Base-by-base conservation (phyloP, 2,888 invertebrate genomes). In the Dichetophora obliterata region DNA sequence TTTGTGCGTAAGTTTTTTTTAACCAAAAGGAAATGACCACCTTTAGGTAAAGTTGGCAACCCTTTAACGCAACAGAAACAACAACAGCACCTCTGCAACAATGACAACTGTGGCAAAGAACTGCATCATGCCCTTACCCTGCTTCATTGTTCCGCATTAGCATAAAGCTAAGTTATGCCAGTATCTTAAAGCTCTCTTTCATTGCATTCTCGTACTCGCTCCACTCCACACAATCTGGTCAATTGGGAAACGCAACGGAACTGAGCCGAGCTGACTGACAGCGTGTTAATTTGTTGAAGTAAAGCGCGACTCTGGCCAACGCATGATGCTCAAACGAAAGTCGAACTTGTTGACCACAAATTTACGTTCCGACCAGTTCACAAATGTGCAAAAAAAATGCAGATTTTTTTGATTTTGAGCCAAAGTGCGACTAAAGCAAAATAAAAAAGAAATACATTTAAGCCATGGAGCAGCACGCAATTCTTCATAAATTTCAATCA, bases 401-500 rank as follows among this genome's bases (percentile, higher is more conserved):
- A 43, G 24, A 57, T 22, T 9, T 59, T n/a, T 24, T 59, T 59
- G 22, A 59, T 59, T 24, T 22, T 59, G 27, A 16, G 59, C 59
- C 5, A 22, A 22, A 66, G 66, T 34, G 34, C 5, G 19, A 66
- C 5, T 37, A 22, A 43, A 19, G n/a, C 37, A 11, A 37, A 66
- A 14, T 52, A 16, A 50, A 63, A 24, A 16, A 24, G 8, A 6
- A 37, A 37, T 8, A 37, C 3, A 5, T 37, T 5, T 1, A 3
- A 43, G 3, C 43, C 61, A 50, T 43, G 24, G 19, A 31, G 50
- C 52, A 27, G 24, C 68, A 66, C 31, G 24, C 77, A 81, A 80
- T 81, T 84, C 81, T 77, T 82, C 86, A 86, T 85, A 85, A 85
- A 86, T 85, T 85, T 82, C 84, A 86, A 86, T 86, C 86, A 85